These are phyloP conservation scores for Todiramphus saurophagus DNA, from an alignment of 2,113 vertebrate species.

Conservation along the genomic window DNA sequence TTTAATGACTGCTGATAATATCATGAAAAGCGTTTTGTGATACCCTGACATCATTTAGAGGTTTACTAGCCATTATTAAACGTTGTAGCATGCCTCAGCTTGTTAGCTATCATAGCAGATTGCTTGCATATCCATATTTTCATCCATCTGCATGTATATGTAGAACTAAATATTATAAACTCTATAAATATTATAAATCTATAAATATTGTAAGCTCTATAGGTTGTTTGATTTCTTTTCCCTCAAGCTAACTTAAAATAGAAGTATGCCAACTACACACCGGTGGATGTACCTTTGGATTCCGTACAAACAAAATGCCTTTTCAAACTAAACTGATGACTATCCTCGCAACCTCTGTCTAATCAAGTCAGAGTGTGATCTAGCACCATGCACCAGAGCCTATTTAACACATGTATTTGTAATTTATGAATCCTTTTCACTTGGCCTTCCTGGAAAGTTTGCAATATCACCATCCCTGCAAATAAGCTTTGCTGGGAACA, in stretches of 20 bases:
- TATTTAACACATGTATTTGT: neutral
- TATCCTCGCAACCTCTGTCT: neutral
- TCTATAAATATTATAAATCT: neutral
- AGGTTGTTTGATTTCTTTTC: neutral
- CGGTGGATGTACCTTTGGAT: neutral
- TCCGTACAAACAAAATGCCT: neutral
- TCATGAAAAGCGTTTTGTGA: conserved; percentile 44
- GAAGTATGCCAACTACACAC: neutral
- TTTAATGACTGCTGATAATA: conserved; percentile 62
- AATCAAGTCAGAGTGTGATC: neutral
- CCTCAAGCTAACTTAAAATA: neutral
- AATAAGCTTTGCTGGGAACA: neutral
- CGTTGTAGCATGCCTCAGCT: conserved; percentile 36
- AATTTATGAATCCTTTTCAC: neutral
- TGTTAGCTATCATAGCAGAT: conserved; percentile 40
- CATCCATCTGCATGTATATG: neutral
- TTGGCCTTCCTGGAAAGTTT: neutral
- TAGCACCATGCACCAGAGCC: neutral
- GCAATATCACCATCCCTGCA: neutral
- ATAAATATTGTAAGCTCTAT: too few relatives aligned
- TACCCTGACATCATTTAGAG: conserved; percentile 55
- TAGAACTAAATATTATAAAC: neutral
- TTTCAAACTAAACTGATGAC: neutral
- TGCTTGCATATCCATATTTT: neutral
- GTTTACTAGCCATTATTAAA: conserved; percentile 52